Evolutionary conservation across 2,797 vertebrate genomes (phyloP), one percentile per base, ranked within the genome.

Genomic region (Alcedo quadribrachys): DNA sequence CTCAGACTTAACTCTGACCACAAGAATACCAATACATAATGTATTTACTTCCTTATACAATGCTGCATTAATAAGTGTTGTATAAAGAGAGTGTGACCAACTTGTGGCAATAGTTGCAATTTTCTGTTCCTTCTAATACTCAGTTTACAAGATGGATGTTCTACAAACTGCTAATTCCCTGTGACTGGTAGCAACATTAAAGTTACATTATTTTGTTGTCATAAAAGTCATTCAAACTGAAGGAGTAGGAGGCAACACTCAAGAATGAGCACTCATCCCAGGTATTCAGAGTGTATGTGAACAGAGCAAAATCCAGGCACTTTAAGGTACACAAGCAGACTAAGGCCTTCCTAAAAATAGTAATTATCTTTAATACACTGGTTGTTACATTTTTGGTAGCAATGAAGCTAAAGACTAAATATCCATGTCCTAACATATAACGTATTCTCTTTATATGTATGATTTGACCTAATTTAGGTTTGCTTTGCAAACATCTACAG

Each of bases 61-160:
- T 17, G 13, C 32, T 53, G 51, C 63, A 58, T 33, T 81, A 80
- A 4, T 43, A 78, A 62, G 25, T 12, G 32, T 45, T 73, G 48
- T 45, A 11, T 27, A 57, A 60, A 60, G 30, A 77, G n/a, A 66
- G 35, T 19, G 68, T 19, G 54, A 92, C 85, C 83, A 65, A 58
- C 42, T 73, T 25, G 40, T 17, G 65, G 66, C 37, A 66, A 62
- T 11, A 90, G 62, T 4, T 42, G 11, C 42, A 53, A 43, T 63
- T 71, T 90, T 78, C 68, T 86, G 53, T 66, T 92, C 51, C 53
- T 94, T 89, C 73, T 69, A 87, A 73, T 74, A 60, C 43, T 77
- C 32, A 7, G 17, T 79, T 92, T 68, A 80, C 54, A 93, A 84
- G 25, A 78, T 22, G 25, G 60, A 60, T 79, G 60, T 30, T 55